Conservation (phyloP, 2,888 invertebrate genomes). For the Phrixothrix hirtus region DNA sequence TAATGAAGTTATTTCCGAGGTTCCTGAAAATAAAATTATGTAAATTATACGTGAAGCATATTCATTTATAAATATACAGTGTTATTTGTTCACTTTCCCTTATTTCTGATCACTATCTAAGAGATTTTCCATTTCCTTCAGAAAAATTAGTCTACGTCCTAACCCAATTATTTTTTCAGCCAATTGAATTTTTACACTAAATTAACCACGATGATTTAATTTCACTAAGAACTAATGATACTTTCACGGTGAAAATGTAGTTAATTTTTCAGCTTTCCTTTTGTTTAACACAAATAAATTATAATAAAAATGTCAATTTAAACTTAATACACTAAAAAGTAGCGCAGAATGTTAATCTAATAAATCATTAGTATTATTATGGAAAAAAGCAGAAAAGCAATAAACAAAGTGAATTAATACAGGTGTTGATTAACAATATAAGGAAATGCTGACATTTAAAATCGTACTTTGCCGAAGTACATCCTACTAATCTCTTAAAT, state of each 20-base stretch:
- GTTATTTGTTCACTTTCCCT: neutral
- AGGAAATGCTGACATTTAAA: slow-evolving; percentile 11
- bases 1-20: slow-evolving; percentile 75
- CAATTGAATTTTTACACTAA: slow-evolving; percentile 22
- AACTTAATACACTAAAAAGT: slow-evolving; percentile 17
- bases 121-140: neutral
- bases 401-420: slow-evolving; percentile 13
- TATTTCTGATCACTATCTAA: neutral
- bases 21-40: slow-evolving; percentile 62
- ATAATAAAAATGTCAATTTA: neutral
- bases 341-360: slow-evolving; percentile 22
- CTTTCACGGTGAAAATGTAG: slow-evolving; percentile 1
- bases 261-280: slow-evolving; percentile 3
- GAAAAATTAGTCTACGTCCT: neutral
- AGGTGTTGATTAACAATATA: slow-evolving; percentile 10
- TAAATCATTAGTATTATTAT: slow-evolving; percentile 18
- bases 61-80: neutral
- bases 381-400: slow-evolving; percentile 18
- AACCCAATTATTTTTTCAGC: slow-evolving; percentile 14
- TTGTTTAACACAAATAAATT: slow-evolving; percentile 4
- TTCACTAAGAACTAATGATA: slow-evolving; percentile 11
- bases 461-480: neutral
- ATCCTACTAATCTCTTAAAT: neutral
- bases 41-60: slow-evolving; percentile 13
- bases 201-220: slow-evolving; percentile 14